Base-by-base conservation (phyloP, 1,140 invertebrate genomes). In the Leptinotarsa texana region DNA sequence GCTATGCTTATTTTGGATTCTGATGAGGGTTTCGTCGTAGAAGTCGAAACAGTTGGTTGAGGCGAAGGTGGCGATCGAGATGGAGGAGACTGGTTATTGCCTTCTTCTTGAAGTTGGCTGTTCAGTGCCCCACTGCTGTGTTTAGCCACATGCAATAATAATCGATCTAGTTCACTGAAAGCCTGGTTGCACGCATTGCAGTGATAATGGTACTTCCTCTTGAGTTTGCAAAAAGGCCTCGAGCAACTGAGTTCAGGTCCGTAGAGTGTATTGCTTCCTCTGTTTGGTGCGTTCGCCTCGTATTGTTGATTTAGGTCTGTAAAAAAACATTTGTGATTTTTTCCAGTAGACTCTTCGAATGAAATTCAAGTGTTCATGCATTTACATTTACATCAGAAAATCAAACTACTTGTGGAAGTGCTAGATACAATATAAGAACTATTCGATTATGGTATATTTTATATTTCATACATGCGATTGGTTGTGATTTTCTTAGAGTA, bases 161-260 rank as follows among this genome's bases (percentile, higher is more conserved):
- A 83, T 74, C 89, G 88, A 72, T 92, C 91, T 22, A 92, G 78
- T 76, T 93, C 92, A 3, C 91, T 92, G 81, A 92, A 92, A 4
- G 91, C 92, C 85, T 95, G 94, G 85, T 95, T 95, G 85, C 94
- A 96, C n/a, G 93, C 89, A 81, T 93, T 92, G 84, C 94, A 96
- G 82, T 96, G 94, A 80, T 92, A 95, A 83, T 96, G 94, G 76
- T 93, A 91, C 79, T 93, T 92, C 69, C 94, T 88, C 83, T 96
- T 96, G 61, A 95, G 86, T 84, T 96, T 96, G 84, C 94, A 96
- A 82, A 95, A 95, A 11, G 94, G 93, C 24, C 93, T 87, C 49
- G 92, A 91, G 85, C 94, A 96, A 75, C 91, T 92, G 69, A 91
- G 88, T 69, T 92, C 90, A 0, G 83, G 83, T 1, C 84, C 83